Conservation (phyloP, 2,113 vertebrate genomes). For the Indicator maculatus region DNA sequence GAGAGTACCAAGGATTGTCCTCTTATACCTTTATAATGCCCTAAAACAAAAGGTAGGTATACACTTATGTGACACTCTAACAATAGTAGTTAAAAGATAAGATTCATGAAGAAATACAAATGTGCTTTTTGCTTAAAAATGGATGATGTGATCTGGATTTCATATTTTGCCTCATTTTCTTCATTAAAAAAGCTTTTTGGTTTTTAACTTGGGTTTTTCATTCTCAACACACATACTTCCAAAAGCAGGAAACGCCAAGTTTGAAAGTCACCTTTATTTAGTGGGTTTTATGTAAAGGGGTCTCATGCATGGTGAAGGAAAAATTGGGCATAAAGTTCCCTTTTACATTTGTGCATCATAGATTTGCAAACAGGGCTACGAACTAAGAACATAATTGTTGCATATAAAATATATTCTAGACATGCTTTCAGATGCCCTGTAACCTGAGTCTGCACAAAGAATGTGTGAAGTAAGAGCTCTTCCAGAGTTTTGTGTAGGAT, state of each 20-base stretch:
- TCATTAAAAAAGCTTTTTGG: background rate
- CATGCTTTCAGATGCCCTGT: background rate
- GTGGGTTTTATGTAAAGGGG: background rate
- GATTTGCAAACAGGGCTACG: background rate
- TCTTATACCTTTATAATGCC: slow-evolving; percentile 50
- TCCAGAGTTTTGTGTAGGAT: background rate
- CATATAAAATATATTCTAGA: background rate
- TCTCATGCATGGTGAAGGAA: background rate
- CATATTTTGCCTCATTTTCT: background rate
- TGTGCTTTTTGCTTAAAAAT: background rate
- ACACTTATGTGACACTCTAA: background rate
- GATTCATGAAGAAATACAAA: background rate
- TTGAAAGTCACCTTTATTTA: background rate
- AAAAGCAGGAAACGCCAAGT: background rate
- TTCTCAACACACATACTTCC: background rate
- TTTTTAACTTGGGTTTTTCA: background rate
- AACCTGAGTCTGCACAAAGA: background rate
- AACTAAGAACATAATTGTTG: background rate
- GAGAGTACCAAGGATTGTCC: slow-evolving; percentile 75
- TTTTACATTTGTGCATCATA: background rate
- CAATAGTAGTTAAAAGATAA: background rate
- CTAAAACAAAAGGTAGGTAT: slow-evolving; percentile 77
- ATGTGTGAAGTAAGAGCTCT: background rate
- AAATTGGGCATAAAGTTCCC: background rate
- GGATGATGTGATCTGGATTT: background rate